Base-by-base conservation (phyloP, 2,113 vertebrate species). In the Chelonoidis abingdonii region DNA sequence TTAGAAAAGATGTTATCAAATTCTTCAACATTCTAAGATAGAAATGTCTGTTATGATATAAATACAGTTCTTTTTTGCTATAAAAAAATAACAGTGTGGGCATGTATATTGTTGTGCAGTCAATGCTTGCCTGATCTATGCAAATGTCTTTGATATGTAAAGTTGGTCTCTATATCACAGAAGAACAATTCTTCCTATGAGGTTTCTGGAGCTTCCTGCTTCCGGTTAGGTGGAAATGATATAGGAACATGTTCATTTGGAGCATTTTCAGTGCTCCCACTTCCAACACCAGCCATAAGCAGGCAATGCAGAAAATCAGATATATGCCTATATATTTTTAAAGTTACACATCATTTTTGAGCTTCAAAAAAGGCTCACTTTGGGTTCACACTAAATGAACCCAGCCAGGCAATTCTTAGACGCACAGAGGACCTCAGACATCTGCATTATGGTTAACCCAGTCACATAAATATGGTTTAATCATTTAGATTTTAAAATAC, bases 161-260 rank as follows among this genome's bases (percentile, higher is more conserved):
- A 95, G 82, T 41, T 84, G 69, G 88, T 92, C 94, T 94, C 86
- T 86, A 53, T 93, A 84, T 89, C 94, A 85, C 93, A 81, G 84
- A 80, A 81, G 92, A 93, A 93, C 57, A 44, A 56, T 75, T 49
- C n/a, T 31, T 29, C 69, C 41, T 25, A n/a, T 56, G 54, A n/a
- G 62, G 7, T 57, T 31, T 83, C 27, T n/a, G 80, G 59, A 50
- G 31, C 65, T 90, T 95, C 84, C 88, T 91, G 76, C 49, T 92
- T 69, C 75, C 24, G 53, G 87, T 80, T 83, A 13, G 22, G 38
- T 81, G 57, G 92, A 95, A 95, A 93, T 10, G 38, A 0, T 1
- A 19, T 47, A 93, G 86, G 88, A 92, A 94, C 87, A 87, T 90
- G 16, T n/a, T 72, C 8, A 21, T 72, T 35, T 38, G 16, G 5